Percentiles rank a stretch among this genome's conserved stretches.
phyloP scores from a whole-genome alignment of 2,888 invertebrate species.

The Andrena dorsata region DNA sequence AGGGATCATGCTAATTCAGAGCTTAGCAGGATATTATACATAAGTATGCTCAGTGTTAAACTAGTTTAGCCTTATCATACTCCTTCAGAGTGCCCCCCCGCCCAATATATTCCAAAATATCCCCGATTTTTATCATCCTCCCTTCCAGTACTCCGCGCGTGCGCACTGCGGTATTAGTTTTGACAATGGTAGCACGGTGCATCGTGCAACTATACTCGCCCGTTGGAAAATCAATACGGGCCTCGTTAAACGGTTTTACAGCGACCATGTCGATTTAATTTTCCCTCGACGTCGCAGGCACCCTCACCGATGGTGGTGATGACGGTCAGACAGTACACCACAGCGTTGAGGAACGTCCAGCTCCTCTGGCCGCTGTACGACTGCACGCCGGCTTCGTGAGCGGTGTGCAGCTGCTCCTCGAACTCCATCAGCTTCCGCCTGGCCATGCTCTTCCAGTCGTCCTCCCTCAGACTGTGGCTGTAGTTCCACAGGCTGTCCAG shows the following conservation, averaged over 20 bases:
- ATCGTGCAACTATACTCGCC: conserved; percentile 11
- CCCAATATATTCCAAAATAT: too few species aligned
- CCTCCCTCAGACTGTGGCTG: conserved; percentile 93
- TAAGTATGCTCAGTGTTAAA: too few species aligned
- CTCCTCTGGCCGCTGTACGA: conserved; percentile 93
- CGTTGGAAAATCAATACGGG: conserved; percentile 65
- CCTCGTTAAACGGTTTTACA: conserved; percentile 55
- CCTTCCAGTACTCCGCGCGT: conserved; percentile 15
- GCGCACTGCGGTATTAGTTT: conserved; percentile 34
- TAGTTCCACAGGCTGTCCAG: conserved; percentile 93
- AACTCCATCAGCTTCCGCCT: conserved; percentile 92
- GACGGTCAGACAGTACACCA: conserved; percentile 94
- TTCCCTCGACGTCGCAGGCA: background rate
- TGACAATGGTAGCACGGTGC: conserved; percentile 4
- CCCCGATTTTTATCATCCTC: conserved; percentile 2
- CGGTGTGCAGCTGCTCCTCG: conserved; percentile 93
- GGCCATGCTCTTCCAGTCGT: conserved; percentile 96
- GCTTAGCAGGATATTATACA: background rate
- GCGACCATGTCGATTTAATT: background rate
- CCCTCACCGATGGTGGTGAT: conserved; percentile 95
- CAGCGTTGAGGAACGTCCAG: conserved; percentile 95
- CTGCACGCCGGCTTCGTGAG: conserved; percentile 93
- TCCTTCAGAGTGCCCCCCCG: background rate
- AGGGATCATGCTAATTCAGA: background rate
- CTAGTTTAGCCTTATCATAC: background rate